These are phyloP conservation scores for Puffinus mauretanicus DNA, from an alignment of 2,113 vertebrate species.

Conservation along the genomic window DNA sequence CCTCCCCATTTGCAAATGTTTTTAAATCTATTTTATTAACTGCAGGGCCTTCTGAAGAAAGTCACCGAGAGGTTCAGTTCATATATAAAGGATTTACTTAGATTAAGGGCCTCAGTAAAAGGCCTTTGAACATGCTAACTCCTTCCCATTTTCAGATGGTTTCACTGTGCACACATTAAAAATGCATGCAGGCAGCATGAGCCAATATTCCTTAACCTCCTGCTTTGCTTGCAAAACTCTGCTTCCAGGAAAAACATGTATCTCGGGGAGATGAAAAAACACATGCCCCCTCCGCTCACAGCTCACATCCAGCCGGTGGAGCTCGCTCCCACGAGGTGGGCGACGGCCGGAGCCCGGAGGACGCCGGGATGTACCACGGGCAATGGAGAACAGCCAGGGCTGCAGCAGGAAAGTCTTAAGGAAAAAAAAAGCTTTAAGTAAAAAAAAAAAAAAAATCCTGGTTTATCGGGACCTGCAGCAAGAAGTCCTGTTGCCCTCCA, in stretches of 20 bases:
- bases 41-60: not conserved
- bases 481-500: not conserved
- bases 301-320: not conserved
- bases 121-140: not conserved
- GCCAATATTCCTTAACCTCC: constrained; percentile 35
- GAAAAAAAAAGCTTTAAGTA: not conserved
- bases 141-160: not conserved
- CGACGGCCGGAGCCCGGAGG: not conserved
- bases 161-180: constrained; percentile 26
- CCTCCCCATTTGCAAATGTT: not conserved
- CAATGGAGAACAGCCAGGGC: not conserved
- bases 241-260: constrained; percentile 35
- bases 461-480: not conserved
- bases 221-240: constrained; percentile 26
- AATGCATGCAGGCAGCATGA: constrained; percentile 2
- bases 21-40: not conserved
- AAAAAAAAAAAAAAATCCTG: not conserved
- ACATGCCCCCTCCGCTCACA: not conserved
- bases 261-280: constrained; percentile 13
- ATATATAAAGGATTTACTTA: not conserved
- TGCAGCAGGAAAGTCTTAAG: not conserved
- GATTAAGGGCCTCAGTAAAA: not conserved
- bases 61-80: not conserved
- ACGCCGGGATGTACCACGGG: not conserved
- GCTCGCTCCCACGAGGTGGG: not conserved